Conservation (phyloP, 1,140 invertebrate species). For the Lithobius niger region DNA sequence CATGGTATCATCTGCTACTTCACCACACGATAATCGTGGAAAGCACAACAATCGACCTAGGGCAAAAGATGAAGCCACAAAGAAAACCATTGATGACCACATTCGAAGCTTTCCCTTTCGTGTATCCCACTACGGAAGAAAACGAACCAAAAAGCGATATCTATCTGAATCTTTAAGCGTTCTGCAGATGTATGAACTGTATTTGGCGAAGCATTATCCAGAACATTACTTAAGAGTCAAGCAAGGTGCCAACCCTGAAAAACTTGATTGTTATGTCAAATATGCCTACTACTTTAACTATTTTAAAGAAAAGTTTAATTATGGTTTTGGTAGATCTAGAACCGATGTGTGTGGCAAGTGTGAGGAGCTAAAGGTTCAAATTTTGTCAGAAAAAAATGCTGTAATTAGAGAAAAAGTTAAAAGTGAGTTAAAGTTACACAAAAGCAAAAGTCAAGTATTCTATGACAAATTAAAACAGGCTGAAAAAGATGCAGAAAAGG, state of each 20-base stretch:
- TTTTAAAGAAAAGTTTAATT: not conserved
- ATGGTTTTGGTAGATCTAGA: not conserved
- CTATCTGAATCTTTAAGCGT: too few relatives aligned
- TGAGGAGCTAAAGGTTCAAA: not conserved
- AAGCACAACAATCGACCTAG: too few relatives aligned
- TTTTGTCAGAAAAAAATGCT: not conserved
- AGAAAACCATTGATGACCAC: too few relatives aligned
- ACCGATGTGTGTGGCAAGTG: not conserved
- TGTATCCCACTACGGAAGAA: too few relatives aligned
- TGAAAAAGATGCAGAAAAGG: not conserved
- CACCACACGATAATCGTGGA: too few relatives aligned
- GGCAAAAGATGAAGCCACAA: too few relatives aligned
- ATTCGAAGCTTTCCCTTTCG: too few relatives aligned
- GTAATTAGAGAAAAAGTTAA: not conserved
- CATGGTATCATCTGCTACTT: too few relatives aligned
- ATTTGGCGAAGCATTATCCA: not conserved
- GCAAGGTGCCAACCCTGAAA: not conserved
- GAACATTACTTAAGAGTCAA: not conserved
- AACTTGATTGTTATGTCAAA: not conserved
- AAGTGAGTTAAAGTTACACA: not conserved
- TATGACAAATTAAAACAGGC: not conserved
- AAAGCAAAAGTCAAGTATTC: not conserved
- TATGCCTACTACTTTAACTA: not conserved
- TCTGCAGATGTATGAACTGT: not conserved
- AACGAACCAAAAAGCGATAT: too few relatives aligned